Evolutionary conservation across 2,113 vertebrate species (phyloP).

Genomic region (Pangasianodon hypophthalmus): DNA sequence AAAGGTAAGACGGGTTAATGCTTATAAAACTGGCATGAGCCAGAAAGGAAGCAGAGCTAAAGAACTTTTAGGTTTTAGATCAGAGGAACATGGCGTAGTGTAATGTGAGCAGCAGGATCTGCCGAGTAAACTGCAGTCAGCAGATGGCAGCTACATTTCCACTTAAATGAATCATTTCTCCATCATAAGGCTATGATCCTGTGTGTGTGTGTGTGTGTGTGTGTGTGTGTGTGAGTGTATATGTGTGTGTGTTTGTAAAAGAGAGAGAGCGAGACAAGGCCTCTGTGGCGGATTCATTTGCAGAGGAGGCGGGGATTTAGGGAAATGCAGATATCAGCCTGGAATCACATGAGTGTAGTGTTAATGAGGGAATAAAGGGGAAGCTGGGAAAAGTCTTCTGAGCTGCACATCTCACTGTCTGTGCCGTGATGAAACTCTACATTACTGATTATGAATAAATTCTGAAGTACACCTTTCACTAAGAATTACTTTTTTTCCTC

Average conservation of each 20-base stretch:
- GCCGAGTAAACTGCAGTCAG: conserved; percentile 30
- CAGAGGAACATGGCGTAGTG: conserved; percentile 30
- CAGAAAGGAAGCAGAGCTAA: neutral
- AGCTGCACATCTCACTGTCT: neutral
- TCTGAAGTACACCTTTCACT: neutral
- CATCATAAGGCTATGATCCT: neutral
- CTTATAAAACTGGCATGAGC: neutral
- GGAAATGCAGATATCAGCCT: neutral
- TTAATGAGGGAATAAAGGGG: neutral
- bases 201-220: neutral
- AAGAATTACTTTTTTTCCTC: neutral
- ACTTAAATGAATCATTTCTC: conserved; percentile 61
- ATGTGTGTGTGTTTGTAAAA: neutral
- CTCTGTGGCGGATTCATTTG: neutral
- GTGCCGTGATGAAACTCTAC: neutral
- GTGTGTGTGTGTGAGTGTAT: neutral
- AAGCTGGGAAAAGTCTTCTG: neutral
- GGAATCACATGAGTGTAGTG: neutral
- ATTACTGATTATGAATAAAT: neutral
- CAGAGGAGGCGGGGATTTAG: neutral
- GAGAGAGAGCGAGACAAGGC: neutral
- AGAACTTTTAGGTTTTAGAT: neutral
- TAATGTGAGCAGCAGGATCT: conserved; percentile 29
- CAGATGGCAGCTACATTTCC: conserved; percentile 55
- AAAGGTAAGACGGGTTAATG: conserved; percentile 80